phyloP scores from a whole-genome alignment of 2,888 invertebrate genomes.

The Imbricaverruca yamaguchii region DNA sequence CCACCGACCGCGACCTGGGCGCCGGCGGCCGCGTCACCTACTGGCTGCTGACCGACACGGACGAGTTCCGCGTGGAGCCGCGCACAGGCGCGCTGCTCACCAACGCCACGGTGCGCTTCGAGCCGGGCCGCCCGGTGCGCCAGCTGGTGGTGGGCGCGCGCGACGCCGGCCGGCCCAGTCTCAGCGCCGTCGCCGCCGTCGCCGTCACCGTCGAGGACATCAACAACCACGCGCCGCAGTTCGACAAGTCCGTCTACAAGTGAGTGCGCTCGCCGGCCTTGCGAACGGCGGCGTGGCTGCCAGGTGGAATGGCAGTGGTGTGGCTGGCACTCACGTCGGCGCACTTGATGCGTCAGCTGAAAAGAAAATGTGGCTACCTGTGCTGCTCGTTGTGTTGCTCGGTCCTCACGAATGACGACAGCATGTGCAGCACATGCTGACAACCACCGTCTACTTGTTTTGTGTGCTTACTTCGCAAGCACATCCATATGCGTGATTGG shows the following conservation, averaged over 20 bases:
- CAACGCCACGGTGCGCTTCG: slow-evolving; percentile 53
- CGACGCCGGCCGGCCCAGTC: slow-evolving; percentile 71
- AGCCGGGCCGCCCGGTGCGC: slow-evolving; percentile 52
- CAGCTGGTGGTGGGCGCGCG: slow-evolving; percentile 75
- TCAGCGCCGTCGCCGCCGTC: slow-evolving; percentile 62
- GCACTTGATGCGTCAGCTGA: too few species aligned
- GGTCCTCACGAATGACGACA: too few species aligned
- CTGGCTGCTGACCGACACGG: slow-evolving; percentile 54
- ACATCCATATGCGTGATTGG: too few species aligned
- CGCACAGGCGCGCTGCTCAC: slow-evolving; percentile 68
- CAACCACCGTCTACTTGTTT: too few species aligned
- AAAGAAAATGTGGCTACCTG: too few species aligned
- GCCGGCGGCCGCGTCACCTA: slow-evolving; percentile 69
- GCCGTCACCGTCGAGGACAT: slow-evolving; percentile 62
- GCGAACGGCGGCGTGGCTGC: too few species aligned
- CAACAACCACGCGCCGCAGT: slow-evolving; percentile 57
- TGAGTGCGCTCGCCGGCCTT: neutral
- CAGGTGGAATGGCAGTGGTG: too few species aligned
- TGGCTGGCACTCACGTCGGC: too few species aligned
- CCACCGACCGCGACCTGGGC: slow-evolving; percentile 74
- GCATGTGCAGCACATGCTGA: too few species aligned
- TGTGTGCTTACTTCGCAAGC: too few species aligned
- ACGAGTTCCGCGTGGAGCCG: slow-evolving; percentile 71
- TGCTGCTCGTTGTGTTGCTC: too few species aligned
- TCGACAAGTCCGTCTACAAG: slow-evolving; percentile 36